These are phyloP conservation scores for Agrochola lota DNA, from an alignment of 2,888 invertebrate species.

Conservation along the genomic window DNA sequence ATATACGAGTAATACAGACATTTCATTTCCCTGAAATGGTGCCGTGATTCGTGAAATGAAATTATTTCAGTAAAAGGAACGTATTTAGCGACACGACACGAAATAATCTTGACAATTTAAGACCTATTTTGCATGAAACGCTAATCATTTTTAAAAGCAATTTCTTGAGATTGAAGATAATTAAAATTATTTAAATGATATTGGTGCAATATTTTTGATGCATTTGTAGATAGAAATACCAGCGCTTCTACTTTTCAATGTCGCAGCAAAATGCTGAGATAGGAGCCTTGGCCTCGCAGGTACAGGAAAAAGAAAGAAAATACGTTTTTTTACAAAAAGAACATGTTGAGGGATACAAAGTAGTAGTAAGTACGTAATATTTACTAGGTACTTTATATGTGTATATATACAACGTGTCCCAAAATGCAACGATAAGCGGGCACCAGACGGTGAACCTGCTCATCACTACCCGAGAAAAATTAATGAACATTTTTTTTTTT, in stretches of 20 bases:
- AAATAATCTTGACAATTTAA: conserved; percentile 59
- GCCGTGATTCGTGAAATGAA: conserved; percentile 36
- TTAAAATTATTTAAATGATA: conserved; percentile 7
- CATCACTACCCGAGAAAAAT: too few species aligned
- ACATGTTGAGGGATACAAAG: too few species aligned
- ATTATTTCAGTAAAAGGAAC: conserved; percentile 21
- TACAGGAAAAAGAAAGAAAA: too few species aligned
- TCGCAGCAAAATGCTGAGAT: not conserved
- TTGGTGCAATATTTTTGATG: not conserved
- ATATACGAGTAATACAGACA: not conserved
- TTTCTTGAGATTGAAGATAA: conserved; percentile 24
- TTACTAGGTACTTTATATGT: too few species aligned
- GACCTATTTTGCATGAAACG: conserved; percentile 51
- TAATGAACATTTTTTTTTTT: too few species aligned
- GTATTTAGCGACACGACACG: conserved; percentile 34
- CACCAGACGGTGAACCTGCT: too few species aligned
- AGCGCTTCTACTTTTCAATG: not conserved
- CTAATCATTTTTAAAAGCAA: conserved; percentile 23
- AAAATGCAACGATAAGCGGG: too few species aligned
- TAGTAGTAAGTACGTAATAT: too few species aligned
- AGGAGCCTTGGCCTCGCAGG: not conserved
- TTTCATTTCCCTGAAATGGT: conserved; percentile 28
- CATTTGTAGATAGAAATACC: not conserved
- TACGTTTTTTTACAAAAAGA: too few species aligned
- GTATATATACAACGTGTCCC: too few species aligned